phyloP scores from a whole-genome alignment of 2,888 invertebrate genomes.

The Parasteatoda lunata region DNA sequence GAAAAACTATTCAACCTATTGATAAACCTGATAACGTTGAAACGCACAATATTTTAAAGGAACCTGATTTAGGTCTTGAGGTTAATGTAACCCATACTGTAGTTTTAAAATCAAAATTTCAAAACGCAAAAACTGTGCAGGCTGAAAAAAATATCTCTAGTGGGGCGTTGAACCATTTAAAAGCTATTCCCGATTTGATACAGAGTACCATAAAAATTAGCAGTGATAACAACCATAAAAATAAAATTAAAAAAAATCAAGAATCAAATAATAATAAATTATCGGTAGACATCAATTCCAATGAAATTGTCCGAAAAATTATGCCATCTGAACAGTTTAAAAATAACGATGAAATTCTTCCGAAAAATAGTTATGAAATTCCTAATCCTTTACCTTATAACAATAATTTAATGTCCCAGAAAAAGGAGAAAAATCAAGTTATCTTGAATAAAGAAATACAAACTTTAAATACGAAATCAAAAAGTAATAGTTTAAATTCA shows the following conservation, averaged over 20 bases:
- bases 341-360: too few relatives aligned
- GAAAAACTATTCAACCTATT: too few relatives aligned
- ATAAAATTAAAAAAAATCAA: not conserved
- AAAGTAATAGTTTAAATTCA: too few relatives aligned
- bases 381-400: too few relatives aligned
- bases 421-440: too few relatives aligned
- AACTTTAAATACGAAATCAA: too few relatives aligned
- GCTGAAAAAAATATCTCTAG: not conserved
- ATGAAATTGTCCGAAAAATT: too few relatives aligned
- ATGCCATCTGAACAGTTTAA: too few relatives aligned
- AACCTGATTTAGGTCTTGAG: not conserved
- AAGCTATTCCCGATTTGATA: conserved; percentile 56
- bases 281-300: too few relatives aligned
- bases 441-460: too few relatives aligned
- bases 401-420: too few relatives aligned
- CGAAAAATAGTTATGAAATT: too few relatives aligned
- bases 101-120: conserved; percentile 39
- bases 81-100: conserved; percentile 40
- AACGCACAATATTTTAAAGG: not conserved
- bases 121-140: not conserved
- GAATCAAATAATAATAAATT: not conserved
- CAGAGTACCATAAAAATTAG: conserved; percentile 38
- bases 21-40: not conserved
- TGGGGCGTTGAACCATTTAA: conserved; percentile 1
- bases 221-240: not conserved